Base-by-base conservation (phyloP, 2,888 invertebrate genomes). In the Volucella inanis region DNA sequence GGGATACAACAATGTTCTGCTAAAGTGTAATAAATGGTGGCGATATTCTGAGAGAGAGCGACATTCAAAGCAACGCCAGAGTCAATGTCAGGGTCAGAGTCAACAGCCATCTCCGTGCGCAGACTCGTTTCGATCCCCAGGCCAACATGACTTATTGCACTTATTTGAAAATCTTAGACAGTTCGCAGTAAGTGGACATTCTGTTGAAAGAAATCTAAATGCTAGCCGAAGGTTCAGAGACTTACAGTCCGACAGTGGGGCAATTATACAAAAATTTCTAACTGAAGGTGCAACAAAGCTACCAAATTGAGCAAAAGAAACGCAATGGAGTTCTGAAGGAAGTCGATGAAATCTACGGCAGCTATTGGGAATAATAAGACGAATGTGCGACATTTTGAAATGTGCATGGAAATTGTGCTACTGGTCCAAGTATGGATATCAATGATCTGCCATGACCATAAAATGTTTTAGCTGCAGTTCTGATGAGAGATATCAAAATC, bases 401-500 rank as follows among this genome's bases (percentile, higher is more conserved):
- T 3, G 92, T 94, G 54, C 92, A 94, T 87, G 91, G 93, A 22
- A 90, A 93, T 86, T 90, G 91, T 3, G 45, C 89, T 12, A 92
- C 91, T 0, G 95, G 95, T 0, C 94, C 95, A 1, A 93, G 93
- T 85, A 91, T 94, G 93, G 94, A 94, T 87, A 88, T 92, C 6
- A 92, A 92, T 43, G 94, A 95, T 87, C 92, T 93, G 11, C 90
- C 92, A 0, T 97, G 97, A 97, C 95, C 96, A 0, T 90, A 93
- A 11, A 93, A 94, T 79, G 93, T 95, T 59, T 90, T 95, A 10
- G 91, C 92, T 64, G 94, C 93, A 54, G 93, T 98, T 55, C 95
- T 98, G 12, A 94, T 98, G 90, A 94, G 96, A 71, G 97, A 98
- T 90, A 93, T 98, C 8, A 97, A 97, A 92, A 94, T 98, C 64